Base-by-base conservation (phyloP, 2,888 invertebrate genomes). In the Trissolcus brochymenae region DNA sequence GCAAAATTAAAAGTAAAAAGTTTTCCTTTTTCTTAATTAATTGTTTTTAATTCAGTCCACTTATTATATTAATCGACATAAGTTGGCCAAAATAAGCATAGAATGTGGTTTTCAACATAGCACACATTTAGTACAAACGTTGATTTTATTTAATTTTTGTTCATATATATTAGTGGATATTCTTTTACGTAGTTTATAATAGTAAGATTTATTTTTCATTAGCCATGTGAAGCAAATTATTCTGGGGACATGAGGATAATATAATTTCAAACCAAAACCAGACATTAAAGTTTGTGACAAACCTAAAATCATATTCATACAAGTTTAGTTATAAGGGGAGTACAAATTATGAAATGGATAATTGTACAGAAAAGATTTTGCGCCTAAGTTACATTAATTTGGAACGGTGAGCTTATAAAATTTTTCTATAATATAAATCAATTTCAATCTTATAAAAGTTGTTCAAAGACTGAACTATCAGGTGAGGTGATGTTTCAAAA, bases 31-130 rank as follows among this genome's bases (percentile, higher is more conserved):
- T 35, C 25, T 25, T 11, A 6, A 35, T 35, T 2, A 7, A 1
- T 35, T 35, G 7, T 1, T 35, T 35, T 35, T 11, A 35, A 11
- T 35, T 35, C 29, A 16, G 25, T 21, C 6, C 13, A 67, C 59
- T 59, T 0, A 54, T 68, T 68, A 68, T 60, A 46, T 46, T 46
- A 46, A 61, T 25, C 66, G 67, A 61, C 65, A 35, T 49, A 35
- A 14, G 11, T 56, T 43, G 57, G 60, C 53, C 35, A 51, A 67
- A 76, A 71, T 54, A 72, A 72, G 83, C 80, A 83, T 81, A 84
- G 81, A 82, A 83, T 81, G 83, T 84, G 84, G 84, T 84, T 35
- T 35, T 83, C 84, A 82, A 83, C 81, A 85, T 84, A 86, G 84
- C 81, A 85, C 83, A 84, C 83, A 82, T 83, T 80, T 84, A 82